Evolutionary conservation across 2,113 vertebrate species (phyloP).

Genomic region (Myotis brandtii): DNA sequence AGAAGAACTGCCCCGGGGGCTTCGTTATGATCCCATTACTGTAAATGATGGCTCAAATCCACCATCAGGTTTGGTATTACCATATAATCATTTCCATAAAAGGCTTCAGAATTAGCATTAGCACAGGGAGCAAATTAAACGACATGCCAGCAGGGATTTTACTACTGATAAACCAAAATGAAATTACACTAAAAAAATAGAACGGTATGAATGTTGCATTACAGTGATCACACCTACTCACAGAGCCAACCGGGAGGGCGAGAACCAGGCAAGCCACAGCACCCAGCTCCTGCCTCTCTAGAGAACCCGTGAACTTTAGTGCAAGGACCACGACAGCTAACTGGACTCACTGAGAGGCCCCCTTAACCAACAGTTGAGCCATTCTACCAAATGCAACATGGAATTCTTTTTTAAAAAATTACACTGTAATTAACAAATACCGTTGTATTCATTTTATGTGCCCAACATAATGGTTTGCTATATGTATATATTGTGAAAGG

Average conservation of each 20-base stretch:
- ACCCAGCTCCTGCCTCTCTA: background rate
- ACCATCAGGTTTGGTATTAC: constrained; percentile 67
- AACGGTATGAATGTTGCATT: constrained; percentile 47
- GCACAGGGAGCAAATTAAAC: constrained; percentile 65
- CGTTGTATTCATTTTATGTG: background rate
- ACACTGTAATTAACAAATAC: background rate
- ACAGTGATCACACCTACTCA: constrained; percentile 16
- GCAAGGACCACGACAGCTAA: background rate
- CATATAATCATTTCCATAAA: constrained; percentile 72
- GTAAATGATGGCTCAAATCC: constrained; percentile 53
- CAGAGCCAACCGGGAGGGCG: background rate
- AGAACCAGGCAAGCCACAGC: background rate
- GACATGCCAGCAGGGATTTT: constrained; percentile 72
- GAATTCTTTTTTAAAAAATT: background rate
- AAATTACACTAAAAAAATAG: constrained; percentile 67
- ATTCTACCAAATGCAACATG: background rate
- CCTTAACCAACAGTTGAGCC: background rate
- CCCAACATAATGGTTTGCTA: background rate
- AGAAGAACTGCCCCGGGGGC: background rate
- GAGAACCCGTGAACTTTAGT: background rate
- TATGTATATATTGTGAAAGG: background rate
- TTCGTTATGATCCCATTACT: constrained; percentile 52
- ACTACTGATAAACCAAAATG: constrained; percentile 69
- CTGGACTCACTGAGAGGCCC: background rate
- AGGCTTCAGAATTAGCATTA: constrained; percentile 72